These are phyloP conservation scores for Probosciger aterrimus DNA, from an alignment of 2,113 vertebrate genomes.

Conservation along the genomic window DNA sequence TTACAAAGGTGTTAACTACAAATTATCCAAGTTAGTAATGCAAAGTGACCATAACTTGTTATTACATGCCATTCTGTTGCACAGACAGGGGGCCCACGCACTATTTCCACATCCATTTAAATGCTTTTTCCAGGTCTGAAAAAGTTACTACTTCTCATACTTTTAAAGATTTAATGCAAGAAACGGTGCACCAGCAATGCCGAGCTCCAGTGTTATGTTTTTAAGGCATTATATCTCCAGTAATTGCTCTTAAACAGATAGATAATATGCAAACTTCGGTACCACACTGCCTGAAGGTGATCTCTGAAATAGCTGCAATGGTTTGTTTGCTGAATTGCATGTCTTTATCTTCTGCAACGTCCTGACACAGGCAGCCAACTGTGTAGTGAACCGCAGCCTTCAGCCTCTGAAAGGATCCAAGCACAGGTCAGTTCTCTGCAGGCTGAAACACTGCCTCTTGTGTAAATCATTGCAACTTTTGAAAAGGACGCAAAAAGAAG, in stretches of 20 bases:
- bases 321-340: slow-evolving; percentile 80
- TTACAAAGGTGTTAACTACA: background rate
- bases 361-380: slow-evolving; percentile 79
- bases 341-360: slow-evolving; percentile 67
- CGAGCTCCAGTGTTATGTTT: background rate
- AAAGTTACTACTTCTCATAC: background rate
- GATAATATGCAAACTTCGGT: accelerated
- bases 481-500: background rate
- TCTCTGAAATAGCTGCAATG: slow-evolving; percentile 85
- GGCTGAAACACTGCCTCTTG: accelerated
- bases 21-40: background rate
- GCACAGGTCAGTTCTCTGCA: background rate
- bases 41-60: background rate
- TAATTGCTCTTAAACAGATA: background rate
- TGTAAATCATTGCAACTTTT: accelerated
- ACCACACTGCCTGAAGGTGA: slow-evolving; percentile 85
- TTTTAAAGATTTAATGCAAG: accelerated
- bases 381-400: slow-evolving; percentile 89
- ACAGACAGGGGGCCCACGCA: background rate
- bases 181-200: background rate
- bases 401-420: slow-evolving; percentile 76
- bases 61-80: accelerated
- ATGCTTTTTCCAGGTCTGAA: background rate
- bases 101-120: background rate
- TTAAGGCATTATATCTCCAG: background rate